Conservation (phyloP, 2,797 vertebrate species). For the Halcyon leucocephala region DNA sequence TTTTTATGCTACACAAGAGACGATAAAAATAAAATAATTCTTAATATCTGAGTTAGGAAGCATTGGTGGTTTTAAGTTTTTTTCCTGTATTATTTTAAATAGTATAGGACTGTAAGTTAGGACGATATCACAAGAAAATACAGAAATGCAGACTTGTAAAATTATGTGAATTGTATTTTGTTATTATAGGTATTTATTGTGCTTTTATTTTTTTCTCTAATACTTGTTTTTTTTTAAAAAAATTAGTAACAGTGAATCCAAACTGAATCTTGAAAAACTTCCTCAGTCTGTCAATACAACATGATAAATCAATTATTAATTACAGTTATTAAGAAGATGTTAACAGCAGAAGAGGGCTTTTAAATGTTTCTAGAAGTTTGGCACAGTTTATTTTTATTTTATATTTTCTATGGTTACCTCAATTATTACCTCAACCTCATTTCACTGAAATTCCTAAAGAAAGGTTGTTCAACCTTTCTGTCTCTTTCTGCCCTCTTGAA, state of each 20-base stretch:
- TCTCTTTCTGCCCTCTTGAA: neutral
- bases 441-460: neutral
- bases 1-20: neutral
- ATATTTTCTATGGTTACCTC: neutral
- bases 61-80: neutral
- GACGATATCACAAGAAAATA: neutral
- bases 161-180: neutral
- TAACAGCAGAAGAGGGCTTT: neutral
- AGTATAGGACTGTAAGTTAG: neutral
- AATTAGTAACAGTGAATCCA: neutral
- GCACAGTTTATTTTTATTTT: neutral
- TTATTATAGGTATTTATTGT: neutral
- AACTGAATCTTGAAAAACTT: neutral
- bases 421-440: neutral
- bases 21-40: neutral
- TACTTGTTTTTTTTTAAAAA: neutral
- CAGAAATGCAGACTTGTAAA: neutral
- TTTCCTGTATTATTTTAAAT: neutral
- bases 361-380: neutral
- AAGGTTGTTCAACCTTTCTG: neutral
- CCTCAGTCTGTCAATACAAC: neutral
- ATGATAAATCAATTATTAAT: neutral
- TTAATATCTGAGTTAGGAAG: neutral
- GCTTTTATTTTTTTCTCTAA: neutral
- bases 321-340: neutral